These are phyloP conservation scores for Sesia apiformis DNA, from an alignment of 2,888 invertebrate genomes.

Conservation along the genomic window DNA sequence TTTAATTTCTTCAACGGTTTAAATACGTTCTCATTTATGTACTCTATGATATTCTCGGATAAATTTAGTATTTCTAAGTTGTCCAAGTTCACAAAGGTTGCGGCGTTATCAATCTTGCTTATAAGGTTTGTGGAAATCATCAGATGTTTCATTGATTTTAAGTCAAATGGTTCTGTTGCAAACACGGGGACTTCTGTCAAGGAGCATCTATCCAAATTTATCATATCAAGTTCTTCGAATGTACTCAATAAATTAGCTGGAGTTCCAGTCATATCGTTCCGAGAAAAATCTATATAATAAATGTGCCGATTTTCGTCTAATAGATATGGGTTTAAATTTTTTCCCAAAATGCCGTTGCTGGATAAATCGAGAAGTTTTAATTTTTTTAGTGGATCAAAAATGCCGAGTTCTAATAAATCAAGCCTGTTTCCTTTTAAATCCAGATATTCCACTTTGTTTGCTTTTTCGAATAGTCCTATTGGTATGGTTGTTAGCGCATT, in stretches of 20 bases:
- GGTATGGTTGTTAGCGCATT: constrained; percentile 32
- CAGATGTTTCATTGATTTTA: constrained; percentile 38
- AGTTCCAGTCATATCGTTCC: constrained; percentile 35
- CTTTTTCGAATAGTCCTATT: constrained; percentile 37
- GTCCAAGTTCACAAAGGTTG: constrained; percentile 27
- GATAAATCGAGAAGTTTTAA: constrained; percentile 33
- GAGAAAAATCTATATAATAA: constrained; percentile 32
- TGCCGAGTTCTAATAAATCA: constrained; percentile 22
- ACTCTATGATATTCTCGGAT: constrained; percentile 35
- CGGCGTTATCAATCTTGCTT: constrained; percentile 19
- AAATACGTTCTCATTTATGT: constrained; percentile 31
- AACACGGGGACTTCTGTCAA: constrained; percentile 40
- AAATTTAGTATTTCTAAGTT: constrained; percentile 41
- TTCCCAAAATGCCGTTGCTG: constrained; percentile 30
- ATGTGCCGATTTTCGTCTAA: constrained; percentile 29
- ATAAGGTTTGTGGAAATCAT: constrained; percentile 44
- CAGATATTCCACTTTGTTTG: constrained; percentile 27
- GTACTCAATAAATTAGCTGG: constrained; percentile 28
- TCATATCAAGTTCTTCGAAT: constrained; percentile 21
- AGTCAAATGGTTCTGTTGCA: constrained; percentile 23
- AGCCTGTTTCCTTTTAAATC: constrained; percentile 38
- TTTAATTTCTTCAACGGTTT: constrained; percentile 35
- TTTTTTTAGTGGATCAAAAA: constrained; percentile 32
- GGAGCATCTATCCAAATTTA: constrained; percentile 34
- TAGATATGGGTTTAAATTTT: constrained; percentile 23